Evolutionary conservation across 2,888 invertebrate genomes (phyloP), one percentile per base, ranked within the genome.

Genomic region (Coelogynopora nodosa): DNA sequence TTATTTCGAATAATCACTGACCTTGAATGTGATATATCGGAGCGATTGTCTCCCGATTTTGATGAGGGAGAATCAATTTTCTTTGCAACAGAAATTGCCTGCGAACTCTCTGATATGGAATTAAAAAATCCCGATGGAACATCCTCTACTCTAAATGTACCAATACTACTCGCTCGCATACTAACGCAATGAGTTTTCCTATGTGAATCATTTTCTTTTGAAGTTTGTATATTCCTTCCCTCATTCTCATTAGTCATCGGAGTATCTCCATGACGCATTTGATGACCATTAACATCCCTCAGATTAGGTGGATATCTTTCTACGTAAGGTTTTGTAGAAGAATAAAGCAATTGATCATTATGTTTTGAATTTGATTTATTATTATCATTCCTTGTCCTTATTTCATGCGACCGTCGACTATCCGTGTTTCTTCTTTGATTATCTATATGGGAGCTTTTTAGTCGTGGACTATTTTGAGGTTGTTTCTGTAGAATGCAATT

Each of bases 61-160:
- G 74, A 2, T 26, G 74, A n/a, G 5, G 5, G 5, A 2, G 74
- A 13, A 49, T 49, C 74, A 10, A 26, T 2, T 74, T 74, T 74
- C 23, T 26, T 5, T 13, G 10, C 18, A 23, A 5, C 27, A 74
- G 27, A 74, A 74, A 10, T 49, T 49, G 5, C 10, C 23, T 10
- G 23, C 2, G 74, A 74, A 74, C 74, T 74, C 2, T 74, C 74
- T 2, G 74, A 74, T 23, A 26, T 2, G 5, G 74, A 74, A 74
- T 74, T 74, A 74, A 74, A 74, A 74, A 74, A 74, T 5, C 74
- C 74, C 18, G 74, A 74, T n/a, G 74, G 74, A 74, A 74, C 23
- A 5, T 23, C 74, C 2, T 74, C 74, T 26, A 74, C 23, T 74
- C 23, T 5, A 23, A 74, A n/a, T 2, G 5, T 13, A 26, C 74